These are phyloP conservation scores for Sebastes taczanowskii DNA, from an alignment of 2,797 vertebrate species.

Conservation along the genomic window DNA sequence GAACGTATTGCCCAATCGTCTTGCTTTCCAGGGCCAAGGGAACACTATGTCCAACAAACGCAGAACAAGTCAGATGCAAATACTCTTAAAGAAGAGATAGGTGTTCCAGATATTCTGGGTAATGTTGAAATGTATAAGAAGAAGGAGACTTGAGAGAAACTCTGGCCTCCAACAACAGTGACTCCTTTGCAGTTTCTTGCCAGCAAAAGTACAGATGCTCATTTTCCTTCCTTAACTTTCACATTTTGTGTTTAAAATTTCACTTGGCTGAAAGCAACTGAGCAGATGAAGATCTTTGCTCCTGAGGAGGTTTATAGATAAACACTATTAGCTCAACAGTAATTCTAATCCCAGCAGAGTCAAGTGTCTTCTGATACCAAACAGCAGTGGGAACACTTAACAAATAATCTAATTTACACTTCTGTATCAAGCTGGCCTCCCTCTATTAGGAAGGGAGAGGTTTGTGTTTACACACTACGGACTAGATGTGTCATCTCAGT, in stretches of 20 bases:
- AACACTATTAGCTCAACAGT: not conserved
- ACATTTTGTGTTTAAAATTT: not conserved
- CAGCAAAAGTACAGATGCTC: not conserved
- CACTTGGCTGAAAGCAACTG: not conserved
- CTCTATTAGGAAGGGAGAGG: not conserved
- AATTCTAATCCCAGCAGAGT: slow-evolving; percentile 4
- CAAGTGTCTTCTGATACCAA: not conserved
- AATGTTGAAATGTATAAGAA: slow-evolving; percentile 15
- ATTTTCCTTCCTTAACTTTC: not conserved
- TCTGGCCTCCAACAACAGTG: not conserved
- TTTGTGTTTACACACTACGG: not conserved
- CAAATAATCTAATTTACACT: slow-evolving; percentile 33
- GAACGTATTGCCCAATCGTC: slow-evolving; percentile 61
- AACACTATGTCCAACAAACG: slow-evolving; percentile 63
- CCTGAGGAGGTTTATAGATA: not conserved
- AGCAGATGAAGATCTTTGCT: not conserved
- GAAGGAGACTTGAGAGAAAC: not conserved
- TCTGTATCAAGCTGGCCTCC: not conserved
- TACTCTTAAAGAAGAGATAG: slow-evolving; percentile 3
- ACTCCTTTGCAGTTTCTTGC: not conserved
- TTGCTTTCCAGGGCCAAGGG: slow-evolving; percentile 35
- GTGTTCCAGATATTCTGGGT: slow-evolving; percentile 20
- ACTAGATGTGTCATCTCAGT: not conserved
- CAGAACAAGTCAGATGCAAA: slow-evolving; percentile 51
- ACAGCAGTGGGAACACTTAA: slow-evolving; percentile 13